phyloP scores from a whole-genome alignment of 2,888 invertebrate genomes.

The Gymnosoma rotundatum region DNA sequence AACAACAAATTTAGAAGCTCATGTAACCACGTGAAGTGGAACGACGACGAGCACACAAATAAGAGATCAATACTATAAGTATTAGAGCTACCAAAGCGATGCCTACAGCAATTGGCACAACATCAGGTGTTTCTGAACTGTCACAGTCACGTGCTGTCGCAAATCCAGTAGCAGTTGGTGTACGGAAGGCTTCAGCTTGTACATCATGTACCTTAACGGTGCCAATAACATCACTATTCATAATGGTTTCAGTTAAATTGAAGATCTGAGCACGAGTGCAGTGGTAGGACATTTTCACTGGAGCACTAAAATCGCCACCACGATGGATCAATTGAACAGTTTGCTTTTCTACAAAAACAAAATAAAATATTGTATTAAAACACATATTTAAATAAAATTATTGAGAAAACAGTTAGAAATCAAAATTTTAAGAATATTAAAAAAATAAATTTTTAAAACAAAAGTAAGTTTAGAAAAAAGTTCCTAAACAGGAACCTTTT shows the following conservation, averaged over 20 bases:
- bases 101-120: slow-evolving; percentile 98
- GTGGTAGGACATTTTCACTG: slow-evolving; percentile 88
- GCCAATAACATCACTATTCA: slow-evolving; percentile 78
- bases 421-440: too few species aligned
- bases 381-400: too few species aligned
- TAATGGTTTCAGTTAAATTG: slow-evolving; percentile 82
- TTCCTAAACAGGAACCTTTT: too few species aligned
- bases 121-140: slow-evolving; percentile 89
- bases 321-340: slow-evolving; percentile 83
- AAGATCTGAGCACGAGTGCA: slow-evolving; percentile 85
- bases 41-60: slow-evolving; percentile 94
- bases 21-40: slow-evolving; percentile 92
- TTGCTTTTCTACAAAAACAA: slow-evolving; percentile 76
- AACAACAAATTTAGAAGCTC: slow-evolving; percentile 87
- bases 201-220: slow-evolving; percentile 85
- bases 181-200: slow-evolving; percentile 89
- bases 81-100: slow-evolving; percentile 95
- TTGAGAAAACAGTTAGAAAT: too few species aligned
- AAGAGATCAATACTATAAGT: slow-evolving; percentile 94
- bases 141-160: slow-evolving; percentile 89
- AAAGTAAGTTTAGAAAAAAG: too few species aligned
- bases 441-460: too few species aligned
- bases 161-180: slow-evolving; percentile 84
- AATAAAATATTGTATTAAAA: too few species aligned
- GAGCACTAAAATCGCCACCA: slow-evolving; percentile 84